A percentile compares a stretch with the other conserved stretches of the same genome.
Conservation (phyloP, 1,140 invertebrate genomes). For the Zaprionus vittiger region DNA sequence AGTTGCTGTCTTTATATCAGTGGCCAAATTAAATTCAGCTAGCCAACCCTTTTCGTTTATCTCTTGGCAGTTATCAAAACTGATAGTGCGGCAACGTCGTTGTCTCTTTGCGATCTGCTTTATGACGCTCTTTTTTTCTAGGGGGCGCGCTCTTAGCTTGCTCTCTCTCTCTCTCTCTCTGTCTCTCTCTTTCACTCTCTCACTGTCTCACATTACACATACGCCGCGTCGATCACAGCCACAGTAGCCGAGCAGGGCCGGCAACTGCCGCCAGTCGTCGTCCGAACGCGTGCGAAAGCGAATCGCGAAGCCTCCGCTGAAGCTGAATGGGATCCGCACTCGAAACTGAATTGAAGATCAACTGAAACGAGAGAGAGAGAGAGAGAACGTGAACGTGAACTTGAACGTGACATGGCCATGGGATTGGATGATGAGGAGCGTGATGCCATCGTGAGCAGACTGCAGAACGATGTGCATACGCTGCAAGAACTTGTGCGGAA, state of each 20-base stretch:
- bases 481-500: slow-evolving; percentile 64
- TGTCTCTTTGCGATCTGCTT: slow-evolving; percentile 30
- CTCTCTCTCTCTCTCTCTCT: slow-evolving; percentile 18
- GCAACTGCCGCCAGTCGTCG: slow-evolving; percentile 54
- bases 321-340: slow-evolving; percentile 51
- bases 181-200: slow-evolving; percentile 25
- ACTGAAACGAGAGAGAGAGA: slow-evolving; percentile 1
- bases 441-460: slow-evolving; percentile 47
- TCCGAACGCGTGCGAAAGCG: slow-evolving; percentile 53
- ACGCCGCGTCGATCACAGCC: slow-evolving; percentile 66
- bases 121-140: no score
- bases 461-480: slow-evolving; percentile 53
- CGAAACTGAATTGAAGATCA: slow-evolving; percentile 3
- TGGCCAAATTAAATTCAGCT: slow-evolving; percentile 35
- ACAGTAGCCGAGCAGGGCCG: background rate
- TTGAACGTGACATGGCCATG: slow-evolving; percentile 42
- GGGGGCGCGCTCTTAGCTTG: slow-evolving; percentile 16
- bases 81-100: slow-evolving; percentile 22
- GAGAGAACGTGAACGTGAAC: background rate
- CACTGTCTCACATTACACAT: slow-evolving; percentile 63
- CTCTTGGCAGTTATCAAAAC: slow-evolving; percentile 28
- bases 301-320: slow-evolving; percentile 10
- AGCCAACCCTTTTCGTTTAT: slow-evolving; percentile 44
- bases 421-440: slow-evolving; percentile 48
- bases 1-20: slow-evolving; percentile 26